Evolutionary conservation across 2,888 invertebrate genomes (phyloP), one percentile per base, ranked within the genome.

Genomic region (Linnaemya tessellans): DNA sequence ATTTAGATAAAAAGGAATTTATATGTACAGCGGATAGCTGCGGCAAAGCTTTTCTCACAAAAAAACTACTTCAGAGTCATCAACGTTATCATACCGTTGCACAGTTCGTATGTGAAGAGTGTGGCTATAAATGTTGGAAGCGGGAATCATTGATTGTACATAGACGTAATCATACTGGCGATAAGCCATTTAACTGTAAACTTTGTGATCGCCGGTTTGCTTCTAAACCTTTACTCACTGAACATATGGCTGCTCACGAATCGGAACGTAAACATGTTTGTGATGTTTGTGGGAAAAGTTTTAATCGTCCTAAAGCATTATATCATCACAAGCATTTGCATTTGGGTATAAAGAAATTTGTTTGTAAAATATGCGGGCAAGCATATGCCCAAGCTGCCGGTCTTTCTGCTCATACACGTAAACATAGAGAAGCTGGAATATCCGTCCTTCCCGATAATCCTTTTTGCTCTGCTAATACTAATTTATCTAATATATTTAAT

Each of bases 161-260:
- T 81, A 84, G 87, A 22, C 89, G 91, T 3, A 88, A 88, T 4
- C 91, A 91, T 54, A 90, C 91, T 0, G 91, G 91, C 0, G 92
- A 91, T 20, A 89, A 89, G 5, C 91, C 91, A 0, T 91, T 89
- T 68, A 60, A 60, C 3, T 88, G 88, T 38, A 80, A 84, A 15
- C 60, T 83, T 8, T 88, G 88, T 73, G 84, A 79, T 3, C 79
- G 84, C 38, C 22, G 86, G 0, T 88, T 88, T 67, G 86, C 75
- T 15, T 88, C 88, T 4, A 78, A 84, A 71, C 84, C 86, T 2
- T 43, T 87, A 18, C 43, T 88, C 1, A 80, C 38, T 18, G 88
- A 88, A 64, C 88, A 88, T 62, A 87, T 86, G 74, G 87, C 88
- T 3, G 80, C 86, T 9, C 88, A 88, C 75, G 86, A 87, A 51